Evolutionary conservation across 1,140 invertebrate species (phyloP).

Genomic region (Lamellibrachia luymesi): DNA sequence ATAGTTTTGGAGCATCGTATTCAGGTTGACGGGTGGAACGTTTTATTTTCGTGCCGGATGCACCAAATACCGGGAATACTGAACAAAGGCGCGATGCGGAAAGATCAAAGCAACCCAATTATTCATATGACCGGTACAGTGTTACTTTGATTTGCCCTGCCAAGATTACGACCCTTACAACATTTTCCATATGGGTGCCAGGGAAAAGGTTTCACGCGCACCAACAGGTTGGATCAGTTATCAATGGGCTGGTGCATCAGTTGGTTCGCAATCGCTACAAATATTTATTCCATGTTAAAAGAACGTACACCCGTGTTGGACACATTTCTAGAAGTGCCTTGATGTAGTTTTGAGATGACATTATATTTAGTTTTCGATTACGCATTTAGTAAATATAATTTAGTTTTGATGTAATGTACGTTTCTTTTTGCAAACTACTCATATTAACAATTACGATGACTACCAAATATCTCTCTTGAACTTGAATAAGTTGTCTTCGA

Average conservation of each 20-base stretch:
- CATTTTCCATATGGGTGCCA: background rate
- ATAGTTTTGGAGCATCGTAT: background rate
- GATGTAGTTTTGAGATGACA: background rate
- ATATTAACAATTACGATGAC: too few species aligned
- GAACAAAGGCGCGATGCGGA: too few species aligned
- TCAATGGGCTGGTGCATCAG: background rate
- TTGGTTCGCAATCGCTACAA: background rate
- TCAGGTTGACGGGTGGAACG: background rate
- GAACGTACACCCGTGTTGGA: background rate
- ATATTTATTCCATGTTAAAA: background rate
- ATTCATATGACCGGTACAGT: background rate
- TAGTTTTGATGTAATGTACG: too few species aligned
- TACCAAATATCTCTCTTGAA: too few species aligned
- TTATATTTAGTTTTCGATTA: too few species aligned
- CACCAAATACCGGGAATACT: background rate
- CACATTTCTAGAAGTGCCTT: background rate
- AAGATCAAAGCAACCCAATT: background rate
- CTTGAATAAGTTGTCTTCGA: too few species aligned
- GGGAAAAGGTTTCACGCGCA: background rate
- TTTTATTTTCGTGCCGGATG: background rate
- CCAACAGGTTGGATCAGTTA: too few species aligned
- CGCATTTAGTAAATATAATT: too few species aligned
- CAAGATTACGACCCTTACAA: background rate
- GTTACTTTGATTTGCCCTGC: background rate
- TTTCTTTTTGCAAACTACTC: too few species aligned